Evolutionary conservation across 2,797 vertebrate genomes (phyloP).

Genomic region (Emydoidea blandingii): DNA sequence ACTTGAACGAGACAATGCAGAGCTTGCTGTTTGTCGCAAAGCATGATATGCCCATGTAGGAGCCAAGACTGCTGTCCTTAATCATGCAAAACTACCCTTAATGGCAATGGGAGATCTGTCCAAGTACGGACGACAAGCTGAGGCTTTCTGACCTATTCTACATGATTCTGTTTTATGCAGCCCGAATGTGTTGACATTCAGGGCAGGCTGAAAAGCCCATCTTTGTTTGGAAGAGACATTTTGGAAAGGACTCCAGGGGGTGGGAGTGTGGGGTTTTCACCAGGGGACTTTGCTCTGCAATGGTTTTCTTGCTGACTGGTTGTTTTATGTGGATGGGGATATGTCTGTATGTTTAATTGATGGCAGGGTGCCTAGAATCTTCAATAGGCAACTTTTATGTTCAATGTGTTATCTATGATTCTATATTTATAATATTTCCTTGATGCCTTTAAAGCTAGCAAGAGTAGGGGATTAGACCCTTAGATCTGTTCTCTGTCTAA

Average conservation of each 20-base stretch:
- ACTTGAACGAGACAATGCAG: not conserved
- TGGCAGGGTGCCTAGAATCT: not conserved
- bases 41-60: rapidly evolving
- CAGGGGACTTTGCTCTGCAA: not conserved
- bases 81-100: not conserved
- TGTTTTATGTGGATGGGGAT: not conserved
- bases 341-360: not conserved
- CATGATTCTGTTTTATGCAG: rapidly evolving
- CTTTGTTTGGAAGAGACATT: not conserved
- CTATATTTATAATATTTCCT: not conserved
- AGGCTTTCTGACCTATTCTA: not conserved
- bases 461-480: rapidly evolving
- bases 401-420: too few species aligned
- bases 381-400: not conserved
- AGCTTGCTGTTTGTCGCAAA: not conserved
- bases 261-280: not conserved
- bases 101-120: not conserved
- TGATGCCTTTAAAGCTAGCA: not conserved
- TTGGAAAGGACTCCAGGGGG: not conserved
- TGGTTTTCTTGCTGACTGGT: not conserved
- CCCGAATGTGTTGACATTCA: rapidly evolving
- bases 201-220: not conserved
- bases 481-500: not conserved
- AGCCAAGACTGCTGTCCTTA: rapidly evolving
- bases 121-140: not conserved